Conservation (phyloP, 2,797 vertebrate genomes). For the Danio tinwini region DNA sequence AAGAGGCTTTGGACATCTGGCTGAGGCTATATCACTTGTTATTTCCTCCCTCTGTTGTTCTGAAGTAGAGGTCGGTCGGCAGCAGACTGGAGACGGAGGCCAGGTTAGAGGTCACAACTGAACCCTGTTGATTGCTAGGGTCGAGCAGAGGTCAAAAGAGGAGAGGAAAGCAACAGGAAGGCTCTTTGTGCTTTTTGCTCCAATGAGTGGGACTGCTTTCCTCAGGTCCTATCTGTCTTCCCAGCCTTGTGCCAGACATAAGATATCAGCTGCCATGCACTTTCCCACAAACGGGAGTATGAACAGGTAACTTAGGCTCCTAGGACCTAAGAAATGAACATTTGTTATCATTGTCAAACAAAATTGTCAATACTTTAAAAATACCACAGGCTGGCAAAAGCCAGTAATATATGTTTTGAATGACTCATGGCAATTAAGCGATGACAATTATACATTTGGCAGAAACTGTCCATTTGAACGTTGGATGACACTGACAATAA, state of each 20-base stretch:
- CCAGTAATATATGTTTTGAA: background rate
- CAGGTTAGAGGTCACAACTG: slow-evolving; percentile 58
- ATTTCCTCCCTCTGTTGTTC: slow-evolving; percentile 60
- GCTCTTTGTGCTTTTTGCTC: slow-evolving; percentile 47
- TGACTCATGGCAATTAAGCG: background rate
- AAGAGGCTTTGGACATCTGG: slow-evolving; percentile 51
- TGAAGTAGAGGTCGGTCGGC: slow-evolving; percentile 48
- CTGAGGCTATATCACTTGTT: slow-evolving; percentile 48
- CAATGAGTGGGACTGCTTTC: slow-evolving; percentile 29
- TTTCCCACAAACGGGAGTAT: slow-evolving; percentile 45
- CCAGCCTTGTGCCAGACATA: slow-evolving; percentile 27
- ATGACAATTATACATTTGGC: background rate
- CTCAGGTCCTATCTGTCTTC: slow-evolving; percentile 36
- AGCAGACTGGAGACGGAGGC: slow-evolving; percentile 57
- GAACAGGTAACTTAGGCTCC: background rate
- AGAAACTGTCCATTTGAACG: background rate
- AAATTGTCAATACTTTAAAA: no score
- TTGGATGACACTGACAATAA: background rate
- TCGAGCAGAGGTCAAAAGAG: slow-evolving; percentile 49
- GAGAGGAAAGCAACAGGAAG: slow-evolving; percentile 58
- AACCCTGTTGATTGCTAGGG: slow-evolving; percentile 56
- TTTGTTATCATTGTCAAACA: background rate
- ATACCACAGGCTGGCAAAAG: no score
- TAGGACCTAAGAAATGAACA: background rate
- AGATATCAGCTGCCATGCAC: slow-evolving; percentile 30